Evolutionary conservation across 92 coral and sea anemone genomes (phyloP).

Genomic region (Porites lobata): DNA sequence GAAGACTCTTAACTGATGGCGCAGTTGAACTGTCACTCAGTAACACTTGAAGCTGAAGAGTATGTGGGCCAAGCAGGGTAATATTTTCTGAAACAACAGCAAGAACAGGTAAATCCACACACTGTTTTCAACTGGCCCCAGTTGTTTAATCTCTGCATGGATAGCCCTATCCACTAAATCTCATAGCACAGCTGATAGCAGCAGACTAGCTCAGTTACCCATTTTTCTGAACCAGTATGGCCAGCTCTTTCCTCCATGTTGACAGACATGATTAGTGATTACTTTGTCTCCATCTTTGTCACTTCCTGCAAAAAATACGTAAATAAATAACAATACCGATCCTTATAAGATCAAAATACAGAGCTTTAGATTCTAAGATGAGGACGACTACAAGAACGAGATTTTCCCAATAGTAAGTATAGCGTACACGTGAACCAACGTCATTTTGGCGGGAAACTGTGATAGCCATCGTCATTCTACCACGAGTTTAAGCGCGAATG

Average conservation of each 20-base stretch:
- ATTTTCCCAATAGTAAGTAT: too few relatives aligned
- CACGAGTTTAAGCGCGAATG: too few relatives aligned
- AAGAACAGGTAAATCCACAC: background rate
- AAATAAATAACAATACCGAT: too few relatives aligned
- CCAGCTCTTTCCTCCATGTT: slow-evolving; percentile 99
- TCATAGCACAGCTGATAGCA: too few relatives aligned
- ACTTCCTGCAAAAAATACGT: slow-evolving; percentile 43
- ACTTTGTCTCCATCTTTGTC: slow-evolving; percentile 96
- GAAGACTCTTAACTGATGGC: slow-evolving; percentile 84
- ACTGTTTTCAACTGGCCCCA: too few relatives aligned
- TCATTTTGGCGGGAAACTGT: too few relatives aligned
- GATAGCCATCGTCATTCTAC: too few relatives aligned
- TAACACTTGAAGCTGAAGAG: slow-evolving; percentile 88
- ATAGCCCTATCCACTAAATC: too few relatives aligned
- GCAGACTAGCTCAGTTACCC: slow-evolving; percentile 64
- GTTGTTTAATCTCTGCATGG: background rate
- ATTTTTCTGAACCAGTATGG: slow-evolving; percentile 99
- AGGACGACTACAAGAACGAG: too few relatives aligned
- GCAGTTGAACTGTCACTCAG: slow-evolving; percentile 89
- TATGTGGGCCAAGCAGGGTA: slow-evolving; percentile 93
- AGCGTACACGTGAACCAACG: too few relatives aligned
- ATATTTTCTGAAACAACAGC: slow-evolving; percentile 79
- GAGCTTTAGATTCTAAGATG: too few relatives aligned
- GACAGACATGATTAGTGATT: slow-evolving; percentile 92
- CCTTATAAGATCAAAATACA: too few relatives aligned